phyloP scores from a whole-genome alignment of 2,888 invertebrate genomes.

The Gari tellinella region DNA sequence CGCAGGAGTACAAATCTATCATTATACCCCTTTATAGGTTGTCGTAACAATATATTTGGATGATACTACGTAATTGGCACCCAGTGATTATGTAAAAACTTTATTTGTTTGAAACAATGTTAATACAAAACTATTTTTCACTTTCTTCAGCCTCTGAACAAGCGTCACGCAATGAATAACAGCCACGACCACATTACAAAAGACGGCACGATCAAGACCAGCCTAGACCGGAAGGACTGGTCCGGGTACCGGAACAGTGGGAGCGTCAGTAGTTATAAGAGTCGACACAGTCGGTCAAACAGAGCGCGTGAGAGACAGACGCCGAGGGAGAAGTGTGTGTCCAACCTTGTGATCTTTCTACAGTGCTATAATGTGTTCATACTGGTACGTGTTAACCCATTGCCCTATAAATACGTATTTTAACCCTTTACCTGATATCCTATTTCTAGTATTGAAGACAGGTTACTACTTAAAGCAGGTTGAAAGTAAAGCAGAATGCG shows the following conservation, averaged over 20 bases:
- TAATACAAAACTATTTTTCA: neutral
- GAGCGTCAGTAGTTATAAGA: constrained; percentile 42
- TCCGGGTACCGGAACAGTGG: constrained; percentile 39
- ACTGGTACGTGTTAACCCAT: constrained; percentile 53
- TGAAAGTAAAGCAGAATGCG: no score
- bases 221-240: constrained; percentile 43
- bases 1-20: no score
- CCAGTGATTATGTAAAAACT: neutral
- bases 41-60: no score
- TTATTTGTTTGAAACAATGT: no score
- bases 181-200: constrained; percentile 49
- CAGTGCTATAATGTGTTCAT: constrained; percentile 73
- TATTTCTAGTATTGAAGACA: no score
- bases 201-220: constrained; percentile 36
- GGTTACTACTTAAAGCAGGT: no score
- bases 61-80: no score
- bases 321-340: constrained; percentile 47
- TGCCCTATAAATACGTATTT: neutral
- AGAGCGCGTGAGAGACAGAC: constrained; percentile 46
- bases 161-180: constrained; percentile 45
- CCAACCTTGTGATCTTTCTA: constrained; percentile 61
- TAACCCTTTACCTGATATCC: no score
- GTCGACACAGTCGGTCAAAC: constrained; percentile 32
- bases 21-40: no score
- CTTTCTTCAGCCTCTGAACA: constrained; percentile 61